Evolutionary conservation across 2,888 invertebrate species (phyloP).

Genomic region (Agriopis marginaria): DNA sequence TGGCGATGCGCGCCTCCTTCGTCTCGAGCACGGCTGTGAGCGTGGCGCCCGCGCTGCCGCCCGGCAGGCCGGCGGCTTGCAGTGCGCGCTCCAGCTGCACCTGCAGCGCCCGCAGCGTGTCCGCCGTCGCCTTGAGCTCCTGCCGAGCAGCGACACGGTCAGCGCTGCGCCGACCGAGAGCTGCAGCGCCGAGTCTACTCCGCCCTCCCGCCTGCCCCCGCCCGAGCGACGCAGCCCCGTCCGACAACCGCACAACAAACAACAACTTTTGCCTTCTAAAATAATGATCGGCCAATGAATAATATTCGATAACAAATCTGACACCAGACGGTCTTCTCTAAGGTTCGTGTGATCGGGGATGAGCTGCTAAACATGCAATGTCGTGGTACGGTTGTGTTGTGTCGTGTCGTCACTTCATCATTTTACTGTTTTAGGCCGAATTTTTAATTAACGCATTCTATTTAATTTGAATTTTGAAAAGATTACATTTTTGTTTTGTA

Average conservation of each 20-base stretch:
- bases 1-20: conserved; percentile 95
- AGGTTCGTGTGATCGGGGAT: conserved; percentile 82
- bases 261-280: conserved; percentile 68
- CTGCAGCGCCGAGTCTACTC: conserved; percentile 38
- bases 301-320: conserved; percentile 67
- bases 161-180: conserved; percentile 53
- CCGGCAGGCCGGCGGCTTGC: conserved; percentile 88
- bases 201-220: conserved; percentile 42
- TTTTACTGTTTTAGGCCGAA: conserved; percentile 74
- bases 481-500: conserved; percentile 51
- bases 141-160: conserved; percentile 78
- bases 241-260: conserved; percentile 64
- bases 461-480: conserved; percentile 49
- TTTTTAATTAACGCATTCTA: conserved; percentile 48
- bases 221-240: conserved; percentile 74
- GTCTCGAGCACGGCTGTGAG: conserved; percentile 93
- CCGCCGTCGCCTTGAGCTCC: conserved; percentile 94
- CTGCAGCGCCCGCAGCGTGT: conserved; percentile 93
- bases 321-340: conserved; percentile 81
- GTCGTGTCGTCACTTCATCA: conserved; percentile 62
- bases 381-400: conserved; percentile 80
- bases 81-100: conserved; percentile 91
- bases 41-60: conserved; percentile 87
- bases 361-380: conserved; percentile 86
- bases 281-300: conserved; percentile 74